A percentile compares a stretch with the other conserved stretches of the same genome.
phyloP scores from a whole-genome alignment of 2,888 invertebrate genomes.

The Bombylius discolor region DNA sequence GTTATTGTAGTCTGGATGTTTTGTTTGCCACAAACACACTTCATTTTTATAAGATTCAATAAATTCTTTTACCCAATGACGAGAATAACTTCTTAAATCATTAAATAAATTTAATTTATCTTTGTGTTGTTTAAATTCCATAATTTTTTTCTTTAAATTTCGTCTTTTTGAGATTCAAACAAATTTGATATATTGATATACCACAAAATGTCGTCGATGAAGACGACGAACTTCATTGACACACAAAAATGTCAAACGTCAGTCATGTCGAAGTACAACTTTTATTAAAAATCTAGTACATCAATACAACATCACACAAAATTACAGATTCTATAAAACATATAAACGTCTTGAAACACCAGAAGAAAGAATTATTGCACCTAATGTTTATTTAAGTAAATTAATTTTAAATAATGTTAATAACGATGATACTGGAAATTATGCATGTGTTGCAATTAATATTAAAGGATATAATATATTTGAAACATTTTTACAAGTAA shows the following conservation, averaged over 20 bases:
- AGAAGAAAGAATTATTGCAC: slow-evolving; percentile 26
- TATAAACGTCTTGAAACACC: slow-evolving; percentile 28
- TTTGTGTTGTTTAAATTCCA: neutral
- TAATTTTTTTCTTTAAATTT: neutral
- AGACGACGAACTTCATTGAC: too few relatives aligned
- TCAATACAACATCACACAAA: too few relatives aligned
- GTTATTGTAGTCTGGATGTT: slow-evolving; percentile 34
- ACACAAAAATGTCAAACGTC: too few relatives aligned
- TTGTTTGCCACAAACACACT: slow-evolving; percentile 33
- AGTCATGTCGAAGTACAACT: too few relatives aligned
- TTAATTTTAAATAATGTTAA: slow-evolving; percentile 28
- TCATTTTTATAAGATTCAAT: slow-evolving; percentile 32
- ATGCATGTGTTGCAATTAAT: slow-evolving; percentile 33
- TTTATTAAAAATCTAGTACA: too few relatives aligned
- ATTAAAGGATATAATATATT: slow-evolving; percentile 29
- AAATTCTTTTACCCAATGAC: slow-evolving; percentile 33
- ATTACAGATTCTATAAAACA: slow-evolving; percentile 17
- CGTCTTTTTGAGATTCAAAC: too few relatives aligned
- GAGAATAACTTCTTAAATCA: slow-evolving; percentile 31
- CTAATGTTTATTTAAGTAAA: slow-evolving; percentile 30
- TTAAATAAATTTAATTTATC: slow-evolving; percentile 22
- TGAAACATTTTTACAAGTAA: slow-evolving; percentile 28
- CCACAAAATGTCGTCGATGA: too few relatives aligned
- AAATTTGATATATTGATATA: too few relatives aligned
- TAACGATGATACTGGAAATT: slow-evolving; percentile 25